Evolutionary conservation across 2,113 vertebrate genomes (phyloP).

Genomic region (Ictidomys tridecemlineatus): DNA sequence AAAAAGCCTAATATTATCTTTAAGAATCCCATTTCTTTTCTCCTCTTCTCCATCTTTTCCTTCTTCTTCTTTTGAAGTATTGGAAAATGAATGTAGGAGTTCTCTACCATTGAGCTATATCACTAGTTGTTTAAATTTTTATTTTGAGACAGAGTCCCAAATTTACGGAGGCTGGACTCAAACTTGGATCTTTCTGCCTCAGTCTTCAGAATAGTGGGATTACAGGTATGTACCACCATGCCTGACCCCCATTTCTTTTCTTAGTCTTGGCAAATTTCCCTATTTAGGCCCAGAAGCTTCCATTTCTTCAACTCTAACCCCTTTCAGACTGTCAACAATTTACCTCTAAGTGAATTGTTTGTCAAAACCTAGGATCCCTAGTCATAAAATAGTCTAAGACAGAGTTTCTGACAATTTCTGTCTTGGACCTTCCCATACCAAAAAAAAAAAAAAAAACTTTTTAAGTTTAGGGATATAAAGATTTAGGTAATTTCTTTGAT

Average conservation of each 20-base stretch:
- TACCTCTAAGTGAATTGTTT: background rate
- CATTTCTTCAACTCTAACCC: background rate
- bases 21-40: slow-evolving; percentile 6
- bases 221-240: background rate
- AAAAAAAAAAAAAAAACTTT: background rate
- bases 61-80: no score
- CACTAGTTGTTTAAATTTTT: background rate
- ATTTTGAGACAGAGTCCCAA: background rate
- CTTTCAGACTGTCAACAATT: background rate
- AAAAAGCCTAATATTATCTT: background rate
- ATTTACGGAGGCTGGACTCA: background rate
- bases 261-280: slow-evolving; percentile 14
- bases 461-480: background rate
- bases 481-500: background rate
- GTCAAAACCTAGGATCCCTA: background rate
- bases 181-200: background rate
- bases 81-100: background rate
- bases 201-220: background rate
- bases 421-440: background rate
- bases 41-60: background rate
- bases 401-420: slow-evolving; percentile 47
- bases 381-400: slow-evolving; percentile 25
- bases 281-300: background rate
- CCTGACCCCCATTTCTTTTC: background rate
- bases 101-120: background rate